These are phyloP conservation scores for Passer domesticus DNA, from an alignment of 2,113 vertebrate genomes.

Conservation along the genomic window DNA sequence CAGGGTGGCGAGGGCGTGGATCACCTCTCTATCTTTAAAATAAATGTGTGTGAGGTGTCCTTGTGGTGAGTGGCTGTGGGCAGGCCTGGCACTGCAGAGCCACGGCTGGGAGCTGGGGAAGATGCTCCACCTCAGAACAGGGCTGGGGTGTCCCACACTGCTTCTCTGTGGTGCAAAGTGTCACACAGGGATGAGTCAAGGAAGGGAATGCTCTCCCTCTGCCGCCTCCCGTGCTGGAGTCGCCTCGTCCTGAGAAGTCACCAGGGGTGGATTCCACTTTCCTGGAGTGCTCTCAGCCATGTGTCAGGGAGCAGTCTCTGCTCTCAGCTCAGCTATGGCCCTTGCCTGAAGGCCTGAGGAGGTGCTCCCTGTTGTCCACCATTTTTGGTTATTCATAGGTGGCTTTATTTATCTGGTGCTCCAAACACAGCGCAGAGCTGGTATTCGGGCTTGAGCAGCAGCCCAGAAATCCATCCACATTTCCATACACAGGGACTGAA, in stretches of 20 bases:
- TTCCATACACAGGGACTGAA: not conserved
- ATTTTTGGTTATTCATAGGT: not conserved
- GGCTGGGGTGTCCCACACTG: not conserved
- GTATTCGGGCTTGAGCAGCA: not conserved
- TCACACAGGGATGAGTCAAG: not conserved
- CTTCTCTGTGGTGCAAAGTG: not conserved
- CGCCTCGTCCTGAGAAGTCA: not conserved
- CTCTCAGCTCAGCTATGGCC: not conserved
- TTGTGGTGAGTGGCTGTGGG: not conserved
- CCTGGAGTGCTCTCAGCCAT: not conserved
- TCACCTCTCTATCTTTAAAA: not conserved
- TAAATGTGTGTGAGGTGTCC: not conserved
- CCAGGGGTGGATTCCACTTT: not conserved
- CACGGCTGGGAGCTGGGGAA: not conserved
- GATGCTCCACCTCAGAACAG: not conserved
- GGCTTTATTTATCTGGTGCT: not conserved
- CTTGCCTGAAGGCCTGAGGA: not conserved
- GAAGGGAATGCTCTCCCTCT: not conserved
- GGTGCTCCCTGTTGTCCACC: not conserved
- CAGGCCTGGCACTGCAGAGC: not conserved
- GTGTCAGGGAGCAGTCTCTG: not conserved
- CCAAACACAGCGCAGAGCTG: not conserved
- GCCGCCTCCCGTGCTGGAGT: fast-evolving
- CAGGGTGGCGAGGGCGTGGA: fast-evolving
- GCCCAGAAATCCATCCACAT: not conserved